Conservation (phyloP, 2,888 invertebrate genomes). For the Andrena bucephala region DNA sequence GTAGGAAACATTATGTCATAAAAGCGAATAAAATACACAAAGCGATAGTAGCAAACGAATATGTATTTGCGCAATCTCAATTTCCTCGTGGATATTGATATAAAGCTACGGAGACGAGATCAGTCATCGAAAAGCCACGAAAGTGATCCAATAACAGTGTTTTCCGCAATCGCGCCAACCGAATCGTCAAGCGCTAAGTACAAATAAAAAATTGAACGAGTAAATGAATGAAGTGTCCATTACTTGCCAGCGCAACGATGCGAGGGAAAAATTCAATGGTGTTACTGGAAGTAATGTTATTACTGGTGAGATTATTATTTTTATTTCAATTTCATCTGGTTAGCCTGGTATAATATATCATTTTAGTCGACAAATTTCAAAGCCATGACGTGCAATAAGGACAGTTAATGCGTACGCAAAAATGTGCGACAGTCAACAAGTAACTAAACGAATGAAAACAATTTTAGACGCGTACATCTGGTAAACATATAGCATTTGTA, state of each 20-base stretch:
- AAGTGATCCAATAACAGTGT: constrained; percentile 10
- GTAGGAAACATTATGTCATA: not conserved
- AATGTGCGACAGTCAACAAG: not conserved
- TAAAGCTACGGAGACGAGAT: constrained; percentile 36
- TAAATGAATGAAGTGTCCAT: not conserved
- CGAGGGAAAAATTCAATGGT: not conserved
- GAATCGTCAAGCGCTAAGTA: not conserved
- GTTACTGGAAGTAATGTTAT: constrained; percentile 16
- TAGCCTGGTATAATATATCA: not conserved
- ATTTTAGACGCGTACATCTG: not conserved
- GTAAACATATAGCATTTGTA: constrained; percentile 11
- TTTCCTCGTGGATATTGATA: constrained; percentile 44
- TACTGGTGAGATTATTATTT: constrained; percentile 39
- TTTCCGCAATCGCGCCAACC: constrained; percentile 9
- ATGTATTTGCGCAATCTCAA: constrained; percentile 38
- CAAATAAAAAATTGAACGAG: not conserved
- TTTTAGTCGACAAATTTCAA: not conserved
- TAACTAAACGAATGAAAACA: constrained; percentile 1
- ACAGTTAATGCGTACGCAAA: not conserved
- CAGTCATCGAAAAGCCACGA: constrained; percentile 36
- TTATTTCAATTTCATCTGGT: not conserved
- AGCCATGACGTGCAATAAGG: not conserved
- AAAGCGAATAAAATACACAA: constrained; percentile 1
- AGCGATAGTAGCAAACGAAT: constrained; percentile 29
- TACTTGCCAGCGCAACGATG: not conserved